A percentile compares a stretch with the other conserved stretches of the same genome.
phyloP scores from a whole-genome alignment of 2,888 invertebrate genomes.

The Diarsia mendica region DNA sequence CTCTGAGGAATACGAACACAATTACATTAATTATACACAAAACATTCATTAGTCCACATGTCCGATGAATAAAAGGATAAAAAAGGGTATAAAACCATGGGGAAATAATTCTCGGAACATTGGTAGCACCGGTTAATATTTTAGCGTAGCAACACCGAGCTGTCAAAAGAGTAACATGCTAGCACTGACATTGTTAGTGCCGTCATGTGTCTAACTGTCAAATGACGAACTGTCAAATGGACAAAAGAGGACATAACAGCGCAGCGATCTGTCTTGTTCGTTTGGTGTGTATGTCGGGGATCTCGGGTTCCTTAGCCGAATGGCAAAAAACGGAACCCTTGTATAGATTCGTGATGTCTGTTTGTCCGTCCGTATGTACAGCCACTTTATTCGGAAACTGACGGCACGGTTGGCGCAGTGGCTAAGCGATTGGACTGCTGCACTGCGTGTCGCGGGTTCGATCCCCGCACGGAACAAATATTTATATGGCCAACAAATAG shows the following conservation, averaged over 20 bases:
- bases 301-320: not conserved
- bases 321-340: not conserved
- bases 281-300: not conserved
- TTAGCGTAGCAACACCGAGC: slow-evolving; percentile 6
- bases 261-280: not conserved
- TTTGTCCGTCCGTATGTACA: too few relatives aligned
- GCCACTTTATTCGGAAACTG: too few relatives aligned
- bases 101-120: not conserved
- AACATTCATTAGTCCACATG: slow-evolving; percentile 14
- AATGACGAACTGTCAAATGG: not conserved
- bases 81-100: slow-evolving; percentile 1
- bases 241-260: not conserved
- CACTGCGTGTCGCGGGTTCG: too few relatives aligned
- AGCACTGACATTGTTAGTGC: not conserved
- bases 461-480: too few relatives aligned
- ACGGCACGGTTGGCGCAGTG: too few relatives aligned
- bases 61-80: slow-evolving; percentile 1
- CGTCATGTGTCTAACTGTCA: not conserved
- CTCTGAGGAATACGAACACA: slow-evolving; percentile 37
- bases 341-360: not conserved
- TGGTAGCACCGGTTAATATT: slow-evolving; percentile 6
- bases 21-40: slow-evolving; percentile 22
- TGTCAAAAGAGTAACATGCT: not conserved
- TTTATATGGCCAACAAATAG: too few relatives aligned
- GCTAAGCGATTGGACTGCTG: too few relatives aligned